Conservation (phyloP, 1,140 invertebrate species). For the Diprion similis region DNA sequence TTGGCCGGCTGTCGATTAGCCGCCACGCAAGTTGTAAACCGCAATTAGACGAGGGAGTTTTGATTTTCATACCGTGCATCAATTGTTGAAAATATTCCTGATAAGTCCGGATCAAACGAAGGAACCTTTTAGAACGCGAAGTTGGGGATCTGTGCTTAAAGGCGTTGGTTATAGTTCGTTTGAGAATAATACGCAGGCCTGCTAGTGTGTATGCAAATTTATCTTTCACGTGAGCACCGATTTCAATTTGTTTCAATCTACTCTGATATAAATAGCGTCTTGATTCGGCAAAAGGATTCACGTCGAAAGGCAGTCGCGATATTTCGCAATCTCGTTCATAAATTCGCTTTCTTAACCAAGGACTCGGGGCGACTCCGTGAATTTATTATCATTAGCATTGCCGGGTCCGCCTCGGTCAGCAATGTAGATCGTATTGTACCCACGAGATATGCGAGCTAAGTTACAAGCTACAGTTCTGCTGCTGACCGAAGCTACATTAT, state of each 20-base stretch:
- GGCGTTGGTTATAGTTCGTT: too few relatives aligned
- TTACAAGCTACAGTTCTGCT: background rate
- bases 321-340: slow-evolving; percentile 2
- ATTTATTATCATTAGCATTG: slow-evolving; percentile 5
- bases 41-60: too few relatives aligned
- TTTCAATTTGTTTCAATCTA: slow-evolving; percentile 6
- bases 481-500: background rate
- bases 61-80: too few relatives aligned
- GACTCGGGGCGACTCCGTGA: background rate
- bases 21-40: too few relatives aligned
- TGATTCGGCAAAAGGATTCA: slow-evolving; percentile 5
- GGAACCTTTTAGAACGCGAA: too few relatives aligned
- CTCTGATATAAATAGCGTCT: slow-evolving; percentile 3
- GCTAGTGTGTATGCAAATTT: background rate
- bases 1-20: too few relatives aligned
- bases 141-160: too few relatives aligned
- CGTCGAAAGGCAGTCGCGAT: background rate
- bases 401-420: slow-evolving; percentile 6
- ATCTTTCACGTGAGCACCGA: background rate
- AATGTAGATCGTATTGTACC: background rate
- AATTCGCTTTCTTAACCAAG: background rate
- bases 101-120: too few relatives aligned
- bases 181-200: too few relatives aligned
- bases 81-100: too few relatives aligned
- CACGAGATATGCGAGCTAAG: background rate